Percentiles rank a stretch among this genome's conserved stretches.
Evolutionary conservation across 2,888 invertebrate genomes (phyloP).

Genomic region (Ophion ventricosus): DNA sequence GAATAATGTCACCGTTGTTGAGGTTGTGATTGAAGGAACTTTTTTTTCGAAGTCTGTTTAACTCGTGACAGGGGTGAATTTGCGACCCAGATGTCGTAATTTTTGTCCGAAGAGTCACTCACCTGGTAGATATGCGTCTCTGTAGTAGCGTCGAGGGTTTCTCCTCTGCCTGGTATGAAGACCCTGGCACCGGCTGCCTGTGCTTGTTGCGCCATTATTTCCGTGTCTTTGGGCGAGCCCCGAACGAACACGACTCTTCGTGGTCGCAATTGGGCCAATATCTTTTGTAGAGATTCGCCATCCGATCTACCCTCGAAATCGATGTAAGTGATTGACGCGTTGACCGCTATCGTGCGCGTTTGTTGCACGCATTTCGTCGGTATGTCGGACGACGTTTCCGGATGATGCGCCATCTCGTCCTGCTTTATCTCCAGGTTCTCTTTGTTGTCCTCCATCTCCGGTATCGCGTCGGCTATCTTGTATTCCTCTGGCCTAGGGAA

Average conservation of each 20-base stretch:
- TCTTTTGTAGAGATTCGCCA: conserved; percentile 91
- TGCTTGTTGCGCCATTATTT: conserved; percentile 88
- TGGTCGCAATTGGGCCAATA: conserved; percentile 88
- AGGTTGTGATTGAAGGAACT: not conserved
- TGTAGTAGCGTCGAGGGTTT: conserved; percentile 97
- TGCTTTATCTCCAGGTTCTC: conserved; percentile 88
- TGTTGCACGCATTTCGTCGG: conserved; percentile 95
- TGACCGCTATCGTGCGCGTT: conserved; percentile 90
- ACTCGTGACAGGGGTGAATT: not conserved
- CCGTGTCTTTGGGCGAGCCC: conserved; percentile 89
- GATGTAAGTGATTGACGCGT: conserved; percentile 95
- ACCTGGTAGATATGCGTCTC: conserved; percentile 99
- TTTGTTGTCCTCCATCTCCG: conserved; percentile 88
- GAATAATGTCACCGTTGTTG: too few relatives aligned
- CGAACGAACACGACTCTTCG: conserved; percentile 89
- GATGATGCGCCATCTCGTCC: conserved; percentile 85
- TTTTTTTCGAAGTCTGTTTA: not conserved
- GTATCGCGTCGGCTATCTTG: conserved; percentile 89
- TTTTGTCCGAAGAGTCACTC: not conserved
- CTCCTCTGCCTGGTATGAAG: conserved; percentile 92
- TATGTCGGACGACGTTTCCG: conserved; percentile 87
- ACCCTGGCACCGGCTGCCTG: conserved; percentile 89
- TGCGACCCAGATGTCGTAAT: not conserved
- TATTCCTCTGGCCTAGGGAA: conserved; percentile 92
- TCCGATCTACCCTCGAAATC: conserved; percentile 98